Percentiles rank a stretch among this genome's conserved stretches.
These are phyloP conservation scores for Melanotaenia boesemani DNA, from an alignment of 2,797 vertebrate genomes.

Conservation along the genomic window DNA sequence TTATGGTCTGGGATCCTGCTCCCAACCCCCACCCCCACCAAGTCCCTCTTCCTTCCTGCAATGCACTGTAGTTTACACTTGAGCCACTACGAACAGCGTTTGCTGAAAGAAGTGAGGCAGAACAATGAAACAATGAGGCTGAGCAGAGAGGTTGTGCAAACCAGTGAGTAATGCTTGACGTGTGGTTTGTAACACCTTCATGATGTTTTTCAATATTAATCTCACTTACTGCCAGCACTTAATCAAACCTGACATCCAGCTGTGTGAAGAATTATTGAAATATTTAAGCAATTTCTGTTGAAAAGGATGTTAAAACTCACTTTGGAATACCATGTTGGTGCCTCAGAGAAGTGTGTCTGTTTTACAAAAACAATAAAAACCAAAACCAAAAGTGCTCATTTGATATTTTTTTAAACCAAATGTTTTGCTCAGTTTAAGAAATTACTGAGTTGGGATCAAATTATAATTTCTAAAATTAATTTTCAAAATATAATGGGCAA, in stretches of 20 bases:
- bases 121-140: constrained; percentile 82
- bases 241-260: constrained; percentile 36
- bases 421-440: background rate
- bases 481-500: background rate
- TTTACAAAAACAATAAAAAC: background rate
- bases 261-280: constrained; percentile 12
- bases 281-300: background rate
- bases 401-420: background rate
- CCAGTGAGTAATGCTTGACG: constrained; percentile 47
- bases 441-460: background rate
- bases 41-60: constrained; percentile 85
- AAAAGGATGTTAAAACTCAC: background rate
- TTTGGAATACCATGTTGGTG: background rate
- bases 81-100: constrained; percentile 70
- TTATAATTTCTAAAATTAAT: background rate
- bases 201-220: constrained; percentile 46
- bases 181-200: constrained; percentile 53
- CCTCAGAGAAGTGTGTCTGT: background rate
- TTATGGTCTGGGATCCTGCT: constrained; percentile 80
- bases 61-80: constrained; percentile 83
- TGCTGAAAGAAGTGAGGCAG: constrained; percentile 69
- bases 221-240: constrained; percentile 34
- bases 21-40: constrained; percentile 76
- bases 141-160: constrained; percentile 40
- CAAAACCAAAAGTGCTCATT: background rate